phyloP scores from a whole-genome alignment of 2,113 vertebrate genomes.

The Phylloscopus whistleri region DNA sequence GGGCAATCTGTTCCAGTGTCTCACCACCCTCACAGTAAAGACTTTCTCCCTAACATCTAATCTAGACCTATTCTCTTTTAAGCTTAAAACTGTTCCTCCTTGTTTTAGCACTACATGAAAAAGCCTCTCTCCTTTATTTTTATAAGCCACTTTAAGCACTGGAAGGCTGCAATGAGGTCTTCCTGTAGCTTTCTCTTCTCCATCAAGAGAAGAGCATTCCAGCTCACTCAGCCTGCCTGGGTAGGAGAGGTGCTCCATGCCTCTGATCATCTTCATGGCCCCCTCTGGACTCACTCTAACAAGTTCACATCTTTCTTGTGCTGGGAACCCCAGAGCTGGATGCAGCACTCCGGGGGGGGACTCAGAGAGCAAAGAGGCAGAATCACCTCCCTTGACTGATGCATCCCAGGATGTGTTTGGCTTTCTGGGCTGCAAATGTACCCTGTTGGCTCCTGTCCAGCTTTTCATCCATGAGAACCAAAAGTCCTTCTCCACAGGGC shows the following conservation, averaged over 20 bases:
- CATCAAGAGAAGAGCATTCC: neutral
- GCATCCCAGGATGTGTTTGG: neutral
- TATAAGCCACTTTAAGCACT: neutral
- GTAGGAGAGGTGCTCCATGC: neutral
- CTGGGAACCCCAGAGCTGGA: neutral
- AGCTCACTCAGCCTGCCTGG: neutral
- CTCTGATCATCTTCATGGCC: neutral
- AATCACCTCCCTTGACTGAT: neutral
- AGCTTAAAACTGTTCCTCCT: neutral
- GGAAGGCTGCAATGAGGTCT: neutral
- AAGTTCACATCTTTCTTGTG: neutral
- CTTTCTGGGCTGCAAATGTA: neutral
- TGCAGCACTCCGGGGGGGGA: neutral
- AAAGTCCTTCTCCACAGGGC: neutral
- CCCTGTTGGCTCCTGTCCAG: neutral
- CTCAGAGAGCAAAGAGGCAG: neutral
- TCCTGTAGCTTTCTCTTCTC: neutral
- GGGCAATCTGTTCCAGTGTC: neutral
- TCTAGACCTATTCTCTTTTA: neutral
- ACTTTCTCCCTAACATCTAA: neutral
- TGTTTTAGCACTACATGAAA: neutral
- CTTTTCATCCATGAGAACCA: neutral
- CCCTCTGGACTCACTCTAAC: neutral
- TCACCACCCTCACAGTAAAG: neutral
- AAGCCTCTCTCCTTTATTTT: neutral